Evolutionary conservation across 2,888 invertebrate genomes (phyloP).

Genomic region (Bimastos eiseni): DNA sequence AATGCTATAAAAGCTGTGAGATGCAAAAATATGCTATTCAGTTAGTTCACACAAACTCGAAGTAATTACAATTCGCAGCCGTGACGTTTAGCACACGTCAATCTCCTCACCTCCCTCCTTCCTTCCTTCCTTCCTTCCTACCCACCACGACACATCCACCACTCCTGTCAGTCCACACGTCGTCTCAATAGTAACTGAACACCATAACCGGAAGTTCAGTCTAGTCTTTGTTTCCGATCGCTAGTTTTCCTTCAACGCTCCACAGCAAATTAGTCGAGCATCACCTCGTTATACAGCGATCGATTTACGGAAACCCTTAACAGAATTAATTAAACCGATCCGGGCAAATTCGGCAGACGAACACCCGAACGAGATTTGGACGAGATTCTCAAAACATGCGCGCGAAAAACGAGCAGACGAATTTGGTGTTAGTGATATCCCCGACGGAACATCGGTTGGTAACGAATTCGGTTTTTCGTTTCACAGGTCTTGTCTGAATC

Average conservation of each 20-base stretch:
- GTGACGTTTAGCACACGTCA: not conserved
- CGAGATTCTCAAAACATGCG: not conserved
- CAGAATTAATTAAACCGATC: slow-evolving; percentile 20
- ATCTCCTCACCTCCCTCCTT: not conserved
- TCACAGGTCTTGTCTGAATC: not conserved
- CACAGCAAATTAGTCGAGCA: not conserved
- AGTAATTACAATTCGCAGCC: not conserved
- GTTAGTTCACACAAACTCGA: not conserved
- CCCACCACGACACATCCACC: not conserved
- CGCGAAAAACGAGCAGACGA: slow-evolving; percentile 9
- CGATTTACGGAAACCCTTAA: slow-evolving; percentile 10
- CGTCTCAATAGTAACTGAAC: slow-evolving; percentile 2
- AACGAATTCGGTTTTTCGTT: not conserved
- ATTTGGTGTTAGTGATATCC: not conserved
- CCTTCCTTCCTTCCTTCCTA: not conserved
- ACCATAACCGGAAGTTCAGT: not conserved
- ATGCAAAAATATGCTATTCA: not conserved
- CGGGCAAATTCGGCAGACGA: not conserved
- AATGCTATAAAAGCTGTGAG: not conserved
- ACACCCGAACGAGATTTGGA: not conserved
- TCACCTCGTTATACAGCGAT: not conserved
- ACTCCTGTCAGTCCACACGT: not conserved
- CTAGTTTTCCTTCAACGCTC: not conserved
- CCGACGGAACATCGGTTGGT: not conserved
- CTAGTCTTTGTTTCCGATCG: not conserved